Evolutionary conservation across 2,888 invertebrate species (phyloP).

Genomic region (Noctua comes): DNA sequence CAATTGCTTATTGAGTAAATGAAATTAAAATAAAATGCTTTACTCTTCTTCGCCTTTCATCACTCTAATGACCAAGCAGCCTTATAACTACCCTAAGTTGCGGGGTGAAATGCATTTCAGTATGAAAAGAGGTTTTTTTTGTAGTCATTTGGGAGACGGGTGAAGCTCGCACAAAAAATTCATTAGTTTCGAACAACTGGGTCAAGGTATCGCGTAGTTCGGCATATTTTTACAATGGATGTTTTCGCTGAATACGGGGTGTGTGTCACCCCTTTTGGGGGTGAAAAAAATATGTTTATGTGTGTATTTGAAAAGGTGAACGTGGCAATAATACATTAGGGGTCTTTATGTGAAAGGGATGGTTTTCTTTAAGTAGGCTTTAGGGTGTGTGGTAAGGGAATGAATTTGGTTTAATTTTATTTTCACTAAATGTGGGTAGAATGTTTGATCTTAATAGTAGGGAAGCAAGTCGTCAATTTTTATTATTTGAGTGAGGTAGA

Average conservation of each 20-base stretch:
- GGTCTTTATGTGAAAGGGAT: conserved; percentile 42
- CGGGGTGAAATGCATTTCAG: conserved; percentile 57
- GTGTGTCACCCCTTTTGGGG: conserved; percentile 58
- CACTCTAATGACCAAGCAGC: conserved; percentile 16
- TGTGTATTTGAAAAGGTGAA: conserved; percentile 63
- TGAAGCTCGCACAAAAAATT: conserved; percentile 47
- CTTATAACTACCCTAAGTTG: conserved; percentile 30
- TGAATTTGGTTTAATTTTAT: conserved; percentile 43
- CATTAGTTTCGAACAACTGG: conserved; percentile 58
- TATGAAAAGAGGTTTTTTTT: conserved; percentile 48
- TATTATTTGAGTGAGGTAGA: neutral
- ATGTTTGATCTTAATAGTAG: neutral
- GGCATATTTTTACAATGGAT: conserved; percentile 62
- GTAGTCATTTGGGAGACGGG: conserved; percentile 36
- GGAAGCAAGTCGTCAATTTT: neutral
- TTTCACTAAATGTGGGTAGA: neutral
- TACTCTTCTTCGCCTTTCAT: neutral
- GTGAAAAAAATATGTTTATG: conserved; percentile 54
- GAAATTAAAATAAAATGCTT: too few species aligned
- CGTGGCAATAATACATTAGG: conserved; percentile 61
- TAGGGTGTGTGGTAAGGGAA: conserved; percentile 7
- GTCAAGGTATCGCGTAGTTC: conserved; percentile 59
- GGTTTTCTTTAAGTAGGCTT: conserved; percentile 38
- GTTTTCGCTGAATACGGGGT: conserved; percentile 48
- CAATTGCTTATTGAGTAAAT: too few species aligned